Evolutionary conservation across 2,113 vertebrate species (phyloP).

Genomic region (Leptocoma aspasia): DNA sequence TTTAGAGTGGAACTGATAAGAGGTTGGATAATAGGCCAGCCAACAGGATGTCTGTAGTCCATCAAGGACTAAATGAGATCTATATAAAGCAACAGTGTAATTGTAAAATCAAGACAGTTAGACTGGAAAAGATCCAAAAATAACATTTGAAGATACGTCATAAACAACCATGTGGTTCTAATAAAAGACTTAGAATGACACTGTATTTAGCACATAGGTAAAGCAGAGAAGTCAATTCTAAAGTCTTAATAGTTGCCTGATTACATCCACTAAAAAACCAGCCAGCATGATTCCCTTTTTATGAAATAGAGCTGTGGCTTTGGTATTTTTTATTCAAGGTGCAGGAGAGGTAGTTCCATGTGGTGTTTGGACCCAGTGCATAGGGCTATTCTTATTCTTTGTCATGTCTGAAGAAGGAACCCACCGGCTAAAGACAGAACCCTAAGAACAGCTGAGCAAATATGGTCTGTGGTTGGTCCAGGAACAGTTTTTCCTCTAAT

Average conservation of each 20-base stretch:
- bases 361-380: background rate
- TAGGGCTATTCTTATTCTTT: background rate
- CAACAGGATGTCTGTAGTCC: constrained; percentile 53
- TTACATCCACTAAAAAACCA: background rate
- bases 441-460: background rate
- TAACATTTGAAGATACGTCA: constrained; percentile 17
- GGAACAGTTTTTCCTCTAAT: background rate
- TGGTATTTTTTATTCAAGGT: background rate
- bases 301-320: background rate
- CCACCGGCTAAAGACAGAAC: background rate
- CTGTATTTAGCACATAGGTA: background rate
- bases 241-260: background rate
- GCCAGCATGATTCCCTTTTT: background rate
- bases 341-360: background rate
- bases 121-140: constrained; percentile 17
- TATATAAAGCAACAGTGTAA: constrained; percentile 41
- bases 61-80: constrained; percentile 40
- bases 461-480: background rate
- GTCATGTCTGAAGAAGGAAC: background rate
- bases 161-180: background rate
- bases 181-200: background rate
- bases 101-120: background rate
- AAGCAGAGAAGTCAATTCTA: background rate
- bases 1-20: constrained; percentile 9
- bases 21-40: background rate